Percentiles rank a stretch among this genome's conserved stretches.
phyloP scores from a whole-genome alignment of 2,888 invertebrate species.

The Rhyacophila evoluta region DNA sequence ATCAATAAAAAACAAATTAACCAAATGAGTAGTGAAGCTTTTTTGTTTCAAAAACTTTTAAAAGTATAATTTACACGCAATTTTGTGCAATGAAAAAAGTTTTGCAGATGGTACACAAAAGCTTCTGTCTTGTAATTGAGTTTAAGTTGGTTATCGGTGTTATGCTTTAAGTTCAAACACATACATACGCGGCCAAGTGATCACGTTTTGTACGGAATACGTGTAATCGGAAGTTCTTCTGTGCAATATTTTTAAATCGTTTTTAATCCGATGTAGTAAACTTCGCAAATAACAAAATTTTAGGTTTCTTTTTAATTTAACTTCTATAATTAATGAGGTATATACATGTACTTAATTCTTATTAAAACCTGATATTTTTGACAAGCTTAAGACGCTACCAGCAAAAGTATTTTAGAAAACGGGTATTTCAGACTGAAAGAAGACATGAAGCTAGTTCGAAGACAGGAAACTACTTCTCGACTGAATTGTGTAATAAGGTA shows the following conservation, averaged over 20 bases:
- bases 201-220: not conserved
- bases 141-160: not conserved
- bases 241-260: not conserved
- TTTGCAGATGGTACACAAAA: not conserved
- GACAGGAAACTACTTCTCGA: too few relatives aligned
- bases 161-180: not conserved
- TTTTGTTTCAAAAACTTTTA: not conserved
- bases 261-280: not conserved
- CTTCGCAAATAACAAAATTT: not conserved
- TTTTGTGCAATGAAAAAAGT: constrained; percentile 15
- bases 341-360: too few relatives aligned
- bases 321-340: too few relatives aligned
- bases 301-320: too few relatives aligned
- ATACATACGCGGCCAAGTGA: not conserved
- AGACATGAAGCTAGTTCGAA: too few relatives aligned
- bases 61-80: constrained; percentile 16
- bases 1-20: constrained; percentile 14
- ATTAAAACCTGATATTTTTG: too few relatives aligned
- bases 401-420: too few relatives aligned
- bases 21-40: constrained; percentile 1
- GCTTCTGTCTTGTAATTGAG: not conserved
- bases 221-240: not conserved
- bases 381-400: too few relatives aligned
- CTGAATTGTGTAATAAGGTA: too few relatives aligned
- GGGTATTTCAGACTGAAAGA: too few relatives aligned